These are phyloP conservation scores for Diploscapter pachys DNA, from an alignment of 1,140 invertebrate genomes.

Conservation along the genomic window DNA sequence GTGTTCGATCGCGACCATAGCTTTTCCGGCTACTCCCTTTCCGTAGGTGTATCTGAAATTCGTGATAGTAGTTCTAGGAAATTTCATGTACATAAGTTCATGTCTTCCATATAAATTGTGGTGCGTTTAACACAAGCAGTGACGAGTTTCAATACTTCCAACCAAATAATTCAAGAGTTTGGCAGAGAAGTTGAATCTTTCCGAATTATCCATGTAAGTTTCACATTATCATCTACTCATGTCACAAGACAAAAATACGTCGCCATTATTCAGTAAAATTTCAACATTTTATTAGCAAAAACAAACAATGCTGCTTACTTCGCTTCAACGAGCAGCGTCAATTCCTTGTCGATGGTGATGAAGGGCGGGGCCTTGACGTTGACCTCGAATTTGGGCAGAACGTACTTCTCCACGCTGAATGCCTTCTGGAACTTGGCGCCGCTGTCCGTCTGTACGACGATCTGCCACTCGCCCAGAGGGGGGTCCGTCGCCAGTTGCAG, in stretches of 20 bases:
- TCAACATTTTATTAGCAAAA: no score
- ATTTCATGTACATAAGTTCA: no score
- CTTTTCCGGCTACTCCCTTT: slow-evolving; percentile 69
- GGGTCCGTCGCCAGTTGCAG: slow-evolving; percentile 53
- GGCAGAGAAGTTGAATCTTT: no score
- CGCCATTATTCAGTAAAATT: no score
- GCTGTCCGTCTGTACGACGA: slow-evolving; percentile 46
- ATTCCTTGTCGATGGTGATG: slow-evolving; percentile 64
- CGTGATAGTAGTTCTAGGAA: neutral
- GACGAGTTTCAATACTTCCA: no score
- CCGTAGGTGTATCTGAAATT: slow-evolving; percentile 70
- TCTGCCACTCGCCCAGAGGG: slow-evolving; percentile 54
- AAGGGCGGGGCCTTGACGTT: slow-evolving; percentile 66
- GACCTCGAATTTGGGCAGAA: slow-evolving; percentile 70
- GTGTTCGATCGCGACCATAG: slow-evolving; percentile 49
- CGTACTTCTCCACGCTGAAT: slow-evolving; percentile 61
- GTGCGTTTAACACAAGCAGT: neutral
- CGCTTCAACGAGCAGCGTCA: slow-evolving; percentile 67
- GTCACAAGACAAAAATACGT: neutral
- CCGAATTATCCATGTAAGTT: no score
- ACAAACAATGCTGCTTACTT: slow-evolving; percentile 62
- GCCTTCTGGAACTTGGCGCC: slow-evolving; percentile 57
- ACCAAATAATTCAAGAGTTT: no score
- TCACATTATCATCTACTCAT: neutral
- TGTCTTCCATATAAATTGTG: neutral